Conservation (phyloP, 2,113 vertebrate genomes). For the Spea bombifrons region DNA sequence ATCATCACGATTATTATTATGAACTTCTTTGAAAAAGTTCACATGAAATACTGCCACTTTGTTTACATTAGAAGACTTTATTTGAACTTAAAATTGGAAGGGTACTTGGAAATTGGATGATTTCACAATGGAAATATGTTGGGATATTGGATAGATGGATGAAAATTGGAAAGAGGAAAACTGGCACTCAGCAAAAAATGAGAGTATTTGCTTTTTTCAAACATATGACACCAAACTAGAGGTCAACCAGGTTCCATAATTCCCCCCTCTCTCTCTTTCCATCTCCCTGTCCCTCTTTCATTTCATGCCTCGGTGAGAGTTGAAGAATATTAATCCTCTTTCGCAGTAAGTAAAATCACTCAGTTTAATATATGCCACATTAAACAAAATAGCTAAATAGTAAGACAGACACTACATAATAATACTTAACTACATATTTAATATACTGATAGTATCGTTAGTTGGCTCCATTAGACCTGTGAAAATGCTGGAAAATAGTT, state of each 20-base stretch:
- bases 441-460: too few relatives aligned
- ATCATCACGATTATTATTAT: not conserved
- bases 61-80: constrained; percentile 43
- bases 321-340: not conserved
- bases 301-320: not conserved
- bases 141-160: constrained; percentile 37
- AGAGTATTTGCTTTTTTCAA: constrained; percentile 23
- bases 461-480: too few relatives aligned
- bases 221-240: constrained; percentile 27
- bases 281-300: not conserved
- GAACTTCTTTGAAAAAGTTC: constrained; percentile 11
- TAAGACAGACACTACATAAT: too few relatives aligned
- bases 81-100: constrained; percentile 43
- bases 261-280: constrained; percentile 9
- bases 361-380: not conserved
- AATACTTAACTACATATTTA: too few relatives aligned
- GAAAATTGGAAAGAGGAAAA: constrained; percentile 32
- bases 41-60: constrained; percentile 38
- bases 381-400: not conserved
- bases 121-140: constrained; percentile 49
- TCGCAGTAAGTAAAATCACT: not conserved
- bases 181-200: constrained; percentile 33
- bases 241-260: constrained; percentile 17
- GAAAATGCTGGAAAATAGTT: too few relatives aligned
- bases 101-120: constrained; percentile 44